Evolutionary conservation across 2,888 invertebrate species (phyloP).

Genomic region (Drosophila aldrichi): DNA sequence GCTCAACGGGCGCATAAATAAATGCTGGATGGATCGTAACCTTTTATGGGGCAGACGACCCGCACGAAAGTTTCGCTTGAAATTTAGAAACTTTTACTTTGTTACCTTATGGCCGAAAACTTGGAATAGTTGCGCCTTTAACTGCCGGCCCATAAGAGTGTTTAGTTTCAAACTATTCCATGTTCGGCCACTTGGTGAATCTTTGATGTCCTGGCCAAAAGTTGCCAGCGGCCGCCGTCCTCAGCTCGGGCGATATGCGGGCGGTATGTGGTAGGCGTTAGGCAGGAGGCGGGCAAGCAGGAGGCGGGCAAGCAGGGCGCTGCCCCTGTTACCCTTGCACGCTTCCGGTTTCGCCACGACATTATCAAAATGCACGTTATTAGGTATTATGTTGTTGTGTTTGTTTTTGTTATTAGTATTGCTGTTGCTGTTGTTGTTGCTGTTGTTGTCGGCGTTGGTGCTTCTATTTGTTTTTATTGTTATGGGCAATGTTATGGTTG

Average conservation of each 20-base stretch:
- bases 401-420: constrained; percentile 27
- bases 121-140: constrained; percentile 61
- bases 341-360: constrained; percentile 36
- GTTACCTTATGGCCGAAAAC: constrained; percentile 50
- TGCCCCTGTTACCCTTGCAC: neutral
- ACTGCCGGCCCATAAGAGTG: constrained; percentile 27
- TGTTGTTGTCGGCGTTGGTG: constrained; percentile 9
- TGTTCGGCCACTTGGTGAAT: constrained; percentile 19
- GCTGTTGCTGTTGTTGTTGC: constrained; percentile 6
- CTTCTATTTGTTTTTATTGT: constrained; percentile 64
- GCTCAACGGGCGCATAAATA: neutral
- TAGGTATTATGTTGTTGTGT: constrained; percentile 65
- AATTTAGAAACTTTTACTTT: constrained; percentile 43
- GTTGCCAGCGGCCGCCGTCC: constrained; percentile 17
- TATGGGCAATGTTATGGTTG: constrained; percentile 64
- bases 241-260: neutral
- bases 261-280: neutral
- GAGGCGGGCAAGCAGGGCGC: neutral
- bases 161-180: constrained; percentile 55
- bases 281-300: neutral
- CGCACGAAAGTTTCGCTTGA: constrained; percentile 14
- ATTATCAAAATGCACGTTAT: constrained; percentile 73
- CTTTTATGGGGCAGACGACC: constrained; percentile 32
- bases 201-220: constrained; percentile 61
- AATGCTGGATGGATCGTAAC: constrained; percentile 35